Base-by-base conservation (phyloP, 2,113 vertebrate genomes). In the Caranx ignobilis region DNA sequence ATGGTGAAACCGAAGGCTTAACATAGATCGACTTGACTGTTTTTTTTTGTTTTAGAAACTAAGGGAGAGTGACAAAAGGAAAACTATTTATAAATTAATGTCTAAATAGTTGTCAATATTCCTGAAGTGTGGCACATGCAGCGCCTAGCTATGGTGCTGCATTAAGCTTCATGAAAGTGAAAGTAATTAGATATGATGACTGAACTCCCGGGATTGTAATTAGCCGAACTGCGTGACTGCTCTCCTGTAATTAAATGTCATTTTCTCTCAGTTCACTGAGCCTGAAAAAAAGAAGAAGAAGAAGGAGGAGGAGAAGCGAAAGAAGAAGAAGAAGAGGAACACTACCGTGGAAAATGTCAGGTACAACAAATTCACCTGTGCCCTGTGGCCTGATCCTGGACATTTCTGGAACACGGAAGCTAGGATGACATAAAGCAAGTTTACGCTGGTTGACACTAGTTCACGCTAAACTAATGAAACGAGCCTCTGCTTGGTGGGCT, bases 131-230 rank as follows among this genome's bases (percentile, higher is more conserved):
- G 93, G 89, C 88, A 90, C 90, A 91, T 88, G 93, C 88, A 55
- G 83, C 79, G 74, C 60, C 91, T 66, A 83, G 89, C 91, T 90
- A 86, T 80, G 88, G 88, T 69, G 89, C 92, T 79, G 91, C 95
- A 96, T 97, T 96, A 96, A 95, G 95, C 95, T 96, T 96, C 95
- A 96, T 95, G 94, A 95, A 96, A 96, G 94, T 94, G 95, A 96
- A 97, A 96, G 95, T 96, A 97, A 97, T 97, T 96, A 95, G 95
- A 95, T 94, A 96, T 96, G 95, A 96, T 96, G 95, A 95, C 95
- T 96, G 94, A 96, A 96, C 96, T 95, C 95, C 90, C 90, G 95
- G 95, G 96, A 96, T 96, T 92, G 93, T 96, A 96, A 96, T 96
- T 97, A 96, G 95, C 95, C 83, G 90, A 96, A 95, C 91, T 93